These are phyloP conservation scores for Verasper variegatus DNA, from an alignment of 2,113 vertebrate genomes.

Conservation along the genomic window DNA sequence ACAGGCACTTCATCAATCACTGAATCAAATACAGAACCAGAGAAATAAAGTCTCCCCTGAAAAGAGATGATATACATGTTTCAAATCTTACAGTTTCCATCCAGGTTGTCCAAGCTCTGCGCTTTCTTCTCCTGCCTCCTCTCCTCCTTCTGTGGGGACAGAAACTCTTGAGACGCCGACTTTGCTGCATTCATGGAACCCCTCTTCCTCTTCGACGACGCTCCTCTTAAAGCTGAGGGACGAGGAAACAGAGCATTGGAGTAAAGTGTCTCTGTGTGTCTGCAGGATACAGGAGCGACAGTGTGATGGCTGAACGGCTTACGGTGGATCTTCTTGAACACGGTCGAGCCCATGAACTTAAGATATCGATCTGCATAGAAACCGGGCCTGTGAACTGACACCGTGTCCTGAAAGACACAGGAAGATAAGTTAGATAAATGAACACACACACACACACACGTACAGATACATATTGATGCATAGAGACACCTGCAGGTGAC, in stretches of 20 bases:
- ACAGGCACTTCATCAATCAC: neutral
- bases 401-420: constrained; percentile 84
- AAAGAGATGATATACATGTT: no score
- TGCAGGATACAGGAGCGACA: neutral
- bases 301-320: constrained; percentile 57
- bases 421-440: neutral
- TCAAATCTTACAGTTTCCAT: constrained; percentile 83
- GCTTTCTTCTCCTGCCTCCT: constrained; percentile 85
- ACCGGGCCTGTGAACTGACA: constrained; percentile 93
- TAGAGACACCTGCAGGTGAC: constrained; percentile 32
- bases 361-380: constrained; percentile 97
- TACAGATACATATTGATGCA: neutral
- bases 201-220: constrained; percentile 89
- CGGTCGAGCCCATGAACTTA: constrained; percentile 93
- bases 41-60: no score
- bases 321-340: constrained; percentile 94
- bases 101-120: constrained; percentile 91
- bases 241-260: neutral
- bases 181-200: constrained; percentile 86
- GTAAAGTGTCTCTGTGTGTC: neutral
- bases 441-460: neutral
- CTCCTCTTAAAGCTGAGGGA: constrained; percentile 85
- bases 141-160: constrained; percentile 82
- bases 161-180: constrained; percentile 90
- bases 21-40: neutral